phyloP scores from a whole-genome alignment of 1,140 invertebrate genomes.

The Aphelinus atriplicis region DNA sequence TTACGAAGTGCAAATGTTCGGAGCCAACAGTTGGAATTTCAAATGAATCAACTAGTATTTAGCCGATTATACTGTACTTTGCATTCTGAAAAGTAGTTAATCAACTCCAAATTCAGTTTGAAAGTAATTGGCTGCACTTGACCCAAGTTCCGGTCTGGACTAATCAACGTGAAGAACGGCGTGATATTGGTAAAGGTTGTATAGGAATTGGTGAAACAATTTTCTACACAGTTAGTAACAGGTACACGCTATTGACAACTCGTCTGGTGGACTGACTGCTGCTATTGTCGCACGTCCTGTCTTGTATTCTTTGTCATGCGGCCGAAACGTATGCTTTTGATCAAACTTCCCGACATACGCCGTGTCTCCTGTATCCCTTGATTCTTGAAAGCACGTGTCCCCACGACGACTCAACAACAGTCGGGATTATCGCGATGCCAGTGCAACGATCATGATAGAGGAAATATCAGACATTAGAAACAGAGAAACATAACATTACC shows the following conservation, averaged over 20 bases:
- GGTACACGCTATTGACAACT: conserved; percentile 60
- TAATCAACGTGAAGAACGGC: too few species aligned
- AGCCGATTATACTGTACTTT: too few species aligned
- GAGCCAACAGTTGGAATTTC: too few species aligned
- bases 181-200: too few species aligned
- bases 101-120: too few species aligned
- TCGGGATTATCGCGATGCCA: conserved; percentile 39
- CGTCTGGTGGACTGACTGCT: conserved; percentile 67
- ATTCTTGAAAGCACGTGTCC: conserved; percentile 20
- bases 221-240: conserved; percentile 36
- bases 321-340: conserved; percentile 45
- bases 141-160: too few species aligned
- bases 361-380: conserved; percentile 35
- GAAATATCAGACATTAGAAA: conserved; percentile 34
- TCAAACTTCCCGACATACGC: conserved; percentile 51
- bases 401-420: conserved; percentile 29
- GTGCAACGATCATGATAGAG: conserved; percentile 36
- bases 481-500: conserved; percentile 38
- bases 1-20: too few species aligned
- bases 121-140: too few species aligned
- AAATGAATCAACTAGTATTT: too few species aligned
- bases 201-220: conserved; percentile 25
- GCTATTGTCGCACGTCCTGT: conserved; percentile 58
- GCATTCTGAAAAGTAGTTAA: too few species aligned
- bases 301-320: conserved; percentile 47